phyloP scores from a whole-genome alignment of 2,797 vertebrate genomes.

The Kryptopterus vitreolus region DNA sequence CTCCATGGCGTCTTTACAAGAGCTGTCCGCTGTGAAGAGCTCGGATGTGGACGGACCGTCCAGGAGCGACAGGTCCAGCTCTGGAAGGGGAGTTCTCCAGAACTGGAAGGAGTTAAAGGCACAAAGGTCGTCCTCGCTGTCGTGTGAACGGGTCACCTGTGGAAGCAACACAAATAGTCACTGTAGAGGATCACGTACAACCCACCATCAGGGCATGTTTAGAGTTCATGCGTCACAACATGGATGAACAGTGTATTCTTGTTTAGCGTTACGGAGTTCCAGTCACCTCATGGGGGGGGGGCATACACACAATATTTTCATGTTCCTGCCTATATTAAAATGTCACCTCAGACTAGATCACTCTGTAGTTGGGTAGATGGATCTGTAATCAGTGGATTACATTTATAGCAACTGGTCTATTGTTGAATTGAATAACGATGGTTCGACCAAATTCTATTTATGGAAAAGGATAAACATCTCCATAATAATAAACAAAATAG shows the following conservation, averaged over 20 bases:
- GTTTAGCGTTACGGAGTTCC: neutral
- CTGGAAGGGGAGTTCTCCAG: constrained; percentile 87
- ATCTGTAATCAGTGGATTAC: too few relatives aligned
- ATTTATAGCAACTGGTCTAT: too few relatives aligned
- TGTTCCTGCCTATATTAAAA: too few relatives aligned
- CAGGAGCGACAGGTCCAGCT: constrained; percentile 82
- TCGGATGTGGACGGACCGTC: constrained; percentile 38
- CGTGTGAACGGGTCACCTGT: constrained; percentile 62
- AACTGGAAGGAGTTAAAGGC: constrained; percentile 88
- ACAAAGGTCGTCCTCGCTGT: constrained; percentile 63
- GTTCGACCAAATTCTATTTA: too few relatives aligned
- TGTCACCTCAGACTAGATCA: too few relatives aligned
- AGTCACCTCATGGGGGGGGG: too few relatives aligned
- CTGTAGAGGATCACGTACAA: neutral
- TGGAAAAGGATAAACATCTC: too few relatives aligned
- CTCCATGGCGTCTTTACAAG: constrained; percentile 62
- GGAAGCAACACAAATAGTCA: neutral
- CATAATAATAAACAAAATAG: too few relatives aligned
- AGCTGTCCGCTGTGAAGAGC: constrained; percentile 29
- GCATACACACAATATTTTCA: too few relatives aligned
- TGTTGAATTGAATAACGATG: too few relatives aligned
- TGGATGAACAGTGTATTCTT: neutral
- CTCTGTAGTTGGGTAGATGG: too few relatives aligned
- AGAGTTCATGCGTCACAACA: neutral
- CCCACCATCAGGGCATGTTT: neutral